phyloP scores from a whole-genome alignment of 2,113 vertebrate genomes.

The Rhinichthys klamathensis region DNA sequence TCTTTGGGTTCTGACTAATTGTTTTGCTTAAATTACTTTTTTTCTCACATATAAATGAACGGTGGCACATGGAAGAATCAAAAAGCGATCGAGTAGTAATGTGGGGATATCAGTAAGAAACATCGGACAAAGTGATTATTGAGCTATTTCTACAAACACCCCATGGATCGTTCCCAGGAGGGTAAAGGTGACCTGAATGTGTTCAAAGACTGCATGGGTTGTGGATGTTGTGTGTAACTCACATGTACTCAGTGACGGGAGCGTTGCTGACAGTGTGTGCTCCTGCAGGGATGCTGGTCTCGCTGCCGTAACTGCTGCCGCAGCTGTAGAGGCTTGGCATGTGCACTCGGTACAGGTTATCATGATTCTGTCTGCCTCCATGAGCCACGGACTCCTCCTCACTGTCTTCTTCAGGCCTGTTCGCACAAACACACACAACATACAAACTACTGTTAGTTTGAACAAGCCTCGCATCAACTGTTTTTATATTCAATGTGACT shows the following conservation, averaged over 20 bases:
- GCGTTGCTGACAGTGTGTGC: conserved; percentile 99
- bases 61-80: neutral
- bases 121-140: neutral
- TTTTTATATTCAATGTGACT: neutral
- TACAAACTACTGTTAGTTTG: neutral
- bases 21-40: neutral
- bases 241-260: conserved; percentile 98
- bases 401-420: conserved; percentile 87
- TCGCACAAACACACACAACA: conserved; percentile 54
- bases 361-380: conserved; percentile 87
- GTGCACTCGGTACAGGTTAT: conserved; percentile 97
- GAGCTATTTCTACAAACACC: neutral
- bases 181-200: neutral
- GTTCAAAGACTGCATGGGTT: neutral
- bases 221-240: conserved; percentile 67
- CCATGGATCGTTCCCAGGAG: neutral
- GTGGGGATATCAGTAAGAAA: neutral
- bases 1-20: neutral
- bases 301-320: conserved; percentile 97
- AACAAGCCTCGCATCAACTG: neutral
- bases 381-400: conserved; percentile 88
- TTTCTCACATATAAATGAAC: neutral
- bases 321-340: conserved; percentile 99
- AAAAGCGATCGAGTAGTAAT: neutral
- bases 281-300: conserved; percentile 93